Evolutionary conservation across 2,797 vertebrate species (phyloP).

Genomic region (Schizopygopsis pylzovi): DNA sequence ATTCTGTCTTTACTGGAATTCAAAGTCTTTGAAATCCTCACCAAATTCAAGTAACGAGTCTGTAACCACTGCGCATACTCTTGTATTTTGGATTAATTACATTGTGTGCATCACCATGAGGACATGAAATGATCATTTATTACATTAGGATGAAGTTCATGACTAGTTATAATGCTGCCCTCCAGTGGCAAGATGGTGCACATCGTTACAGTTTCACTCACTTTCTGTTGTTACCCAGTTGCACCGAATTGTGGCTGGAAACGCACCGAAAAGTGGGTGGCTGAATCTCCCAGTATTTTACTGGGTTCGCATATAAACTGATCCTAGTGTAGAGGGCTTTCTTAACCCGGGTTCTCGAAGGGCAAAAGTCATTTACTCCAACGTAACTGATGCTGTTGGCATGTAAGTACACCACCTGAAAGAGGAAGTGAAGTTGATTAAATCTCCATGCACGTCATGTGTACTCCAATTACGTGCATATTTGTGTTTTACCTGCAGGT

Average conservation of each 20-base stretch:
- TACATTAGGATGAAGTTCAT: conserved; percentile 37
- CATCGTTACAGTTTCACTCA: conserved; percentile 25
- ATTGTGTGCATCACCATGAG: conserved; percentile 36
- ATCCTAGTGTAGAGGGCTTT: conserved; percentile 91
- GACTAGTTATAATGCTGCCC: conserved; percentile 44
- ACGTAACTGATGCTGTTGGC: conserved; percentile 89
- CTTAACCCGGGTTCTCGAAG: conserved; percentile 79
- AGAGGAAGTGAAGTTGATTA: conserved; percentile 47
- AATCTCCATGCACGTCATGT: not conserved
- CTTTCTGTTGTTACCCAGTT: conserved; percentile 91
- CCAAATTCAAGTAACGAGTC: conserved; percentile 51
- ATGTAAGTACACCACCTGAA: conserved; percentile 93
- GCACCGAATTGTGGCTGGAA: conserved; percentile 86
- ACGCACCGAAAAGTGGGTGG: conserved; percentile 94
- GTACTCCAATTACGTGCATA: not conserved
- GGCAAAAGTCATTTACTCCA: conserved; percentile 96
- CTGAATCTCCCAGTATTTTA: conserved; percentile 94
- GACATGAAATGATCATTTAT: conserved; percentile 23
- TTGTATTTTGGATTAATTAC: conserved; percentile 7
- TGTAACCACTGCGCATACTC: conserved; percentile 1
- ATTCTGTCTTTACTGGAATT: conserved; percentile 32
- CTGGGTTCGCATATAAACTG: conserved; percentile 93
- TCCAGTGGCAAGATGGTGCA: conserved; percentile 48
- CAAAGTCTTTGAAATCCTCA: conserved; percentile 25
- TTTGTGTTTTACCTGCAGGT: conserved; percentile 85